These are phyloP conservation scores for Sycophaga agraensis DNA, from an alignment of 1,140 invertebrate species.

Conservation along the genomic window DNA sequence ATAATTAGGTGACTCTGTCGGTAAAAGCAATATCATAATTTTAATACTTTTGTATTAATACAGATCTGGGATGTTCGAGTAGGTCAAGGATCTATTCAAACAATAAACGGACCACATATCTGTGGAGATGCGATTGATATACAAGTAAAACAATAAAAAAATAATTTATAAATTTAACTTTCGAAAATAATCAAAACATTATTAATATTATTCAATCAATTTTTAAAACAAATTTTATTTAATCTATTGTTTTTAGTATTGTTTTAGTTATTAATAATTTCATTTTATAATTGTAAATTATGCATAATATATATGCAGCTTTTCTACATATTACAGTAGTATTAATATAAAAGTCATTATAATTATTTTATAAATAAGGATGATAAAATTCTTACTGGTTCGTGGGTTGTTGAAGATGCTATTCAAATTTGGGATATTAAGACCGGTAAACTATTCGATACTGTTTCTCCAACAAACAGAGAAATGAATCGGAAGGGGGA, in stretches of 20 bases:
- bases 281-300: background rate
- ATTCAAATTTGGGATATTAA: slow-evolving; percentile 47
- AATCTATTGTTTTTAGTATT: background rate
- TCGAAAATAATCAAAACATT: too few relatives aligned
- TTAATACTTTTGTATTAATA: too few relatives aligned
- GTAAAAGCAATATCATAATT: too few relatives aligned
- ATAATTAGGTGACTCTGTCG: too few relatives aligned
- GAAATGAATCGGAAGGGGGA: slow-evolving; percentile 40
- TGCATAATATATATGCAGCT: too few relatives aligned
- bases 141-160: slow-evolving; percentile 28
- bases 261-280: background rate
- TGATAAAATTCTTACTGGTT: slow-evolving; percentile 40
- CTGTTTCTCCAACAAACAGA: slow-evolving; percentile 41
- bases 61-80: slow-evolving; percentile 48
- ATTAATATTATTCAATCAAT: too few relatives aligned
- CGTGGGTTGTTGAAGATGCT: slow-evolving; percentile 42
- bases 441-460: slow-evolving; percentile 43
- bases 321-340: too few relatives aligned
- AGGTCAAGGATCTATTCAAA: slow-evolving; percentile 33
- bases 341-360: background rate
- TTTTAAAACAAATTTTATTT: too few relatives aligned
- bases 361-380: background rate
- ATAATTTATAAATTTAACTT: too few relatives aligned
- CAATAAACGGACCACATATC: slow-evolving; percentile 45
- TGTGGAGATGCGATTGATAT: slow-evolving; percentile 48